Evolutionary conservation across 2,113 vertebrate species (phyloP).

Genomic region (Meleagris gallopavo): DNA sequence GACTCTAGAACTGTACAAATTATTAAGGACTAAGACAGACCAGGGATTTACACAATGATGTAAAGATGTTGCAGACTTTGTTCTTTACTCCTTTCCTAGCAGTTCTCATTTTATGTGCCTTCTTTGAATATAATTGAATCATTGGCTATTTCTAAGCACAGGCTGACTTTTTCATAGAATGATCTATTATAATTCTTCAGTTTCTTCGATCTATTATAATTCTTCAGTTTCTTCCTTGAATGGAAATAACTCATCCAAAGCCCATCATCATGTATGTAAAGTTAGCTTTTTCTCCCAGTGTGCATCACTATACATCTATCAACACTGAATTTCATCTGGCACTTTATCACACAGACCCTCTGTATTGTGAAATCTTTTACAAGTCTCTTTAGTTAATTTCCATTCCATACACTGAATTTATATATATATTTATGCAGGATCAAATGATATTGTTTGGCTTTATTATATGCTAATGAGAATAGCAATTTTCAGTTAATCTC

Average conservation of each 20-base stretch:
- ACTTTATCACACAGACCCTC: not conserved
- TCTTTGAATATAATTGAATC: not conserved
- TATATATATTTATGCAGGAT: not conserved
- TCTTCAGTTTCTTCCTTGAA: not conserved
- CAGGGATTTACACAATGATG: not conserved
- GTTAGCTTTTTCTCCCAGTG: not conserved
- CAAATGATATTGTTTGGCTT: not conserved
- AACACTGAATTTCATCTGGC: not conserved
- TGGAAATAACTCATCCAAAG: not conserved
- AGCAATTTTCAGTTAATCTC: not conserved
- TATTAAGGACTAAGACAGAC: not conserved
- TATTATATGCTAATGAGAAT: not conserved
- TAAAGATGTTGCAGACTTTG: not conserved
- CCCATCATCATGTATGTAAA: not conserved
- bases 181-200: not conserved
- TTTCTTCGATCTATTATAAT: not conserved
- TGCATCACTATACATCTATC: not conserved
- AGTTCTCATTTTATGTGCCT: not conserved
- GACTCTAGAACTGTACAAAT: not conserved
- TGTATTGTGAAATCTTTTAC: not conserved
- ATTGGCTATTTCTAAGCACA: not conserved
- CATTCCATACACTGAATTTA: conserved; percentile 2
- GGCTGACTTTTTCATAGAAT: not conserved
- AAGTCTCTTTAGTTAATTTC: not conserved
- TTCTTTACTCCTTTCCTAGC: not conserved